phyloP scores from a whole-genome alignment of 2,888 invertebrate genomes.

The Imbricaverruca yamaguchii region DNA sequence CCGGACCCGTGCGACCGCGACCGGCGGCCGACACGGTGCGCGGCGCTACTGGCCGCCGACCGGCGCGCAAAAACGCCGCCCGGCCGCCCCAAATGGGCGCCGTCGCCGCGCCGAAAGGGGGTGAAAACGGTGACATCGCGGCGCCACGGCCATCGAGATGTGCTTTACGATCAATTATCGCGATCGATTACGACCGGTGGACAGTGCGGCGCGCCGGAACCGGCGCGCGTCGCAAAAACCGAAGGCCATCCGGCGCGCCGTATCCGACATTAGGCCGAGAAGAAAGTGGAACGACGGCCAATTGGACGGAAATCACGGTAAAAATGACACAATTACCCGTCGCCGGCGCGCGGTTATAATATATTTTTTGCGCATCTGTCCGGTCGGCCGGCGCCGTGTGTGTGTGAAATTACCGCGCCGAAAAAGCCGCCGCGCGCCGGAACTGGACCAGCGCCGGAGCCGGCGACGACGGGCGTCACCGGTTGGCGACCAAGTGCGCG shows the following conservation, averaged over 20 bases:
- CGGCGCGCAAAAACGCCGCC: not conserved
- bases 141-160: not conserved
- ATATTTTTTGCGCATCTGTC: not conserved
- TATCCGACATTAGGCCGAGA: not conserved
- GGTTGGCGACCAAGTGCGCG: no score
- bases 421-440: not conserved
- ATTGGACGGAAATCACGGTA: slow-evolving; percentile 5
- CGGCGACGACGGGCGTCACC: no score
- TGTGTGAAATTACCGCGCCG: not conserved
- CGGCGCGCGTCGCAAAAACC: not conserved
- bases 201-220: not conserved
- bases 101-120: not conserved
- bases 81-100: not conserved
- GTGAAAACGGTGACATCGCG: not conserved
- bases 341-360: not conserved
- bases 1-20: no score
- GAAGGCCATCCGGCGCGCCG: not conserved
- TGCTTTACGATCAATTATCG: slow-evolving; percentile 17
- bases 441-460: no score
- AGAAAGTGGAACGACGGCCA: not conserved
- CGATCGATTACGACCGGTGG: not conserved
- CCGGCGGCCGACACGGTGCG: no score
- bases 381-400: not conserved
- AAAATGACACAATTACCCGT: slow-evolving; percentile 3
- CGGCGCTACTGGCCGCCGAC: not conserved